Evolutionary conservation across 2,888 invertebrate species (phyloP), one percentile per base, ranked within the genome.

Genomic region (Chirona hameri): DNA sequence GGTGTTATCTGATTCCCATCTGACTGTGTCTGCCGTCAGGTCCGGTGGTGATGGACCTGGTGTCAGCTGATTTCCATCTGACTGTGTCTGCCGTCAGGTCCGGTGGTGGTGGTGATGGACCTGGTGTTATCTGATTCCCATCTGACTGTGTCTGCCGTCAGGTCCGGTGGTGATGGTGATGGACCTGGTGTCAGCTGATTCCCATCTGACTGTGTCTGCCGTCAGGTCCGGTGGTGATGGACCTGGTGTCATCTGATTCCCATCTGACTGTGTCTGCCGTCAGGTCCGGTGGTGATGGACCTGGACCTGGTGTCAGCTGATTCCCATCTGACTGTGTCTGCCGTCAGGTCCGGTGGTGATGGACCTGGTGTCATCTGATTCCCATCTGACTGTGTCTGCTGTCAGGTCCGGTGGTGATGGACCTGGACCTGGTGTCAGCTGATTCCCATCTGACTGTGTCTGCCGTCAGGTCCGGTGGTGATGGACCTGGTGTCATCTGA

Each of bases 101-200:
- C 7, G 14, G 0, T 69, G 69, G n/a, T 27, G n/a, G 14, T n/a
- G 24, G n/a, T n/a, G n/a, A 12, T n/a, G 69, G 5, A 12, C 12
- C 21, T 69, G 69, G 12, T 4, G 5, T 18, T 14, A 12, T 3
- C 27, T 69, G 69, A 39, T 39, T 39, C 39, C 39, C 39, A 39
- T 69, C 21, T n/a, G 69, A n/a, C 27, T 21, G 69, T 39, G n/a
- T n/a, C n/a, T n/a, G 39, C 39, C 39, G 39, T 24, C 46, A 48
- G 79, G 39, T 24, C 89, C 93, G 7, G 89, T 97, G 84, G 95
- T 97, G 31, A 92, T 95, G 57, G 89, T 97, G 52, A 89, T 98
- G 86, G 98, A 98, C 87, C 92, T 94, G 12, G 91, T 96, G n/a
- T n/a, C n/a, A n/a, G n/a, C n/a, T n/a, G n/a, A n/a, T n/a, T n/a